These are phyloP conservation scores for Crenichthys baileyi DNA, from an alignment of 2,797 vertebrate genomes.

Conservation along the genomic window DNA sequence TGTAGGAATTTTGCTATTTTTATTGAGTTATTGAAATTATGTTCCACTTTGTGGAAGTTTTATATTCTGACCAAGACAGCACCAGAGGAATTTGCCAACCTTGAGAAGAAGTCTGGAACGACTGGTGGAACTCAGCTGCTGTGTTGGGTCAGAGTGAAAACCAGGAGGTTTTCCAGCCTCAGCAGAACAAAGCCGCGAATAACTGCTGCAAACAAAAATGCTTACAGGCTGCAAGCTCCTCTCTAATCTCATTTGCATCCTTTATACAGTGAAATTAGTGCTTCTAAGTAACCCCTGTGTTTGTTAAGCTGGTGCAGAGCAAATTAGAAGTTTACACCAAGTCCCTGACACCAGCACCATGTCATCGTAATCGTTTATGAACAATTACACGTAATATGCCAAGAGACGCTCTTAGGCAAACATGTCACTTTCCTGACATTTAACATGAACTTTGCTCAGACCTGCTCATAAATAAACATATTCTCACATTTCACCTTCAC, in stretches of 20 bases:
- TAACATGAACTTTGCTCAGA: slow-evolving; percentile 45
- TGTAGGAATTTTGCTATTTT: background rate
- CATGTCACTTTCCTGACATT: slow-evolving; percentile 57
- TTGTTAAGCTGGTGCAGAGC: slow-evolving; percentile 33
- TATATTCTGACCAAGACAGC: background rate
- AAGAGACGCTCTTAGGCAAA: slow-evolving; percentile 63
- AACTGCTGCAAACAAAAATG: slow-evolving; percentile 40
- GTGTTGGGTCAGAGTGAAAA: slow-evolving; percentile 16
- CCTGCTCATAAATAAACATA: slow-evolving; percentile 44
- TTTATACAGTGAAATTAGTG: slow-evolving; percentile 51
- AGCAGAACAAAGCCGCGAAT: slow-evolving; percentile 26
- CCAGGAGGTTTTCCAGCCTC: slow-evolving; percentile 12
- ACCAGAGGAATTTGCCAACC: background rate
- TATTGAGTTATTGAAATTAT: background rate
- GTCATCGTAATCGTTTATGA: slow-evolving; percentile 50
- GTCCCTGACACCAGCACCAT: slow-evolving; percentile 16
- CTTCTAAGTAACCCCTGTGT: slow-evolving; percentile 41
- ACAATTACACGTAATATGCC: slow-evolving; percentile 50
- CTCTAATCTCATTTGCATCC: slow-evolving; percentile 59
- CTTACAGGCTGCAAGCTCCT: slow-evolving; percentile 31
- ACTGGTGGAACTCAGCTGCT: slow-evolving; percentile 30
- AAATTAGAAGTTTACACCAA: slow-evolving; percentile 44
- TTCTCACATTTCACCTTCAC: slow-evolving; percentile 28
- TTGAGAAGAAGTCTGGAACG: slow-evolving; percentile 11
- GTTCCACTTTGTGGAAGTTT: background rate